These are phyloP conservation scores for Hymenochirus boettgeri DNA, from an alignment of 2,113 vertebrate genomes.

Conservation along the genomic window DNA sequence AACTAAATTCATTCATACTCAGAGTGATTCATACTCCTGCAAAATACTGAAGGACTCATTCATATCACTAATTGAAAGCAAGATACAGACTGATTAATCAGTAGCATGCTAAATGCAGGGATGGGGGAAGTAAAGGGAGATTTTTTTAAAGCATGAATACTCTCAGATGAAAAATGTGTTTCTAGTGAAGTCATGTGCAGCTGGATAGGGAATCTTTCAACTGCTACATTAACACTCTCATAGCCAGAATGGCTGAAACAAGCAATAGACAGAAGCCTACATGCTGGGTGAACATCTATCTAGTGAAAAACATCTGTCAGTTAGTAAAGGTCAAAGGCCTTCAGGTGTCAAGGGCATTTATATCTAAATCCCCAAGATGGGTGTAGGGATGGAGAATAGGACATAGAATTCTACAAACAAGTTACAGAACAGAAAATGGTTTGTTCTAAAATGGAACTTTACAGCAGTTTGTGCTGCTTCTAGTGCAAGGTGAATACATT, in stretches of 20 bases:
- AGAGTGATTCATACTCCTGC: constrained; percentile 6
- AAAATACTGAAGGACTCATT: constrained; percentile 27
- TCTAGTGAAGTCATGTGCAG: constrained; percentile 42
- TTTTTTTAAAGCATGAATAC: constrained; percentile 32
- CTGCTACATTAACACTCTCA: constrained; percentile 24
- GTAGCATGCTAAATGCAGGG: constrained; percentile 5
- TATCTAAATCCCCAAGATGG: no score
- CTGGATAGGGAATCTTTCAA: constrained; percentile 31
- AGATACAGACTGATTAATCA: background rate
- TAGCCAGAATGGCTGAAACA: constrained; percentile 1
- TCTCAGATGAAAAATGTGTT: constrained; percentile 36
- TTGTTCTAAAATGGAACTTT: no score
- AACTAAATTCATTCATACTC: constrained; percentile 9
- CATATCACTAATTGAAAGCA: constrained; percentile 4
- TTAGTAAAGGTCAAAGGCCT: no score
- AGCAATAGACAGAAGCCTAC: no score
- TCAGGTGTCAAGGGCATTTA: no score
- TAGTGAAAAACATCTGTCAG: no score
- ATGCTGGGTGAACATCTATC: no score
- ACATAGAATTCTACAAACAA: no score
- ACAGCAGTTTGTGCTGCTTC: no score
- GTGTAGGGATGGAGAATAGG: no score
- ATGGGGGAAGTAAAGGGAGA: constrained; percentile 14
- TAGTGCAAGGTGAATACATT: no score
- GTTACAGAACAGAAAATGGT: no score